Evolutionary conservation across 1,140 invertebrate genomes (phyloP), one percentile per base, ranked within the genome.

Genomic region (Macrobrachium nipponense): DNA sequence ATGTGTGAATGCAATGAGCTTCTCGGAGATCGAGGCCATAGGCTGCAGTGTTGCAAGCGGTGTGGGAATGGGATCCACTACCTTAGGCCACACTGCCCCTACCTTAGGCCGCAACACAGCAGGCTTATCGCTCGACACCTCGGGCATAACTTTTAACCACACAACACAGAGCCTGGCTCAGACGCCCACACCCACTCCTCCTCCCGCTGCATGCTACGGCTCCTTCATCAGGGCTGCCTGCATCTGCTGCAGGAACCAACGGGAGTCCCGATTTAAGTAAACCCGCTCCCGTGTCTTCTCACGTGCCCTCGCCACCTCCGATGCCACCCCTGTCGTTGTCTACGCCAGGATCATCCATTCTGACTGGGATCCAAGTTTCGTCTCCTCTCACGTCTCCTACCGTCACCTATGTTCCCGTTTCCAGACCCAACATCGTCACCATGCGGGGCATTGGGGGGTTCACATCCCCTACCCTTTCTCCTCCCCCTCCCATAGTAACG

Each of bases 391-490:
- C 84, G 51, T 86, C 84, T n/a, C 68, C 84, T n/a, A n/a, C 68
- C 60, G 80, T 62, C 17, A 43, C 51, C n/a, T 82, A 75, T 20
- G 77, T 78, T 14, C 66, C 84, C 12, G 78, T 80, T 5, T 86
- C 84, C 12, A 77, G 78, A 17, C 84, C 84, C 51, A 80, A 62
- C 23, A 62, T 86, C 27, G 84, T 60, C 66, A 86, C 66, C 27
- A 86, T 80, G 84, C 80, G 84, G 84, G 84, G 77, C 7, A 86
- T 86, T 6, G 77, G 84, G 68, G 84, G 84, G 10, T 86, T 86
- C 77, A 79, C 84, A 8, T 79, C 77, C n/a, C 84, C 84, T 60
- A 59, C 84, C 77, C 44, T 86, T 27, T 78, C 84, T 36, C 64
- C 84, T 20, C 76, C 84, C 5, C 81, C 81, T 12, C 84, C 84